Percentiles rank a stretch among this genome's conserved stretches.
These are phyloP conservation scores for Amphipyra berbera DNA, from an alignment of 2,888 invertebrate genomes.

Conservation along the genomic window DNA sequence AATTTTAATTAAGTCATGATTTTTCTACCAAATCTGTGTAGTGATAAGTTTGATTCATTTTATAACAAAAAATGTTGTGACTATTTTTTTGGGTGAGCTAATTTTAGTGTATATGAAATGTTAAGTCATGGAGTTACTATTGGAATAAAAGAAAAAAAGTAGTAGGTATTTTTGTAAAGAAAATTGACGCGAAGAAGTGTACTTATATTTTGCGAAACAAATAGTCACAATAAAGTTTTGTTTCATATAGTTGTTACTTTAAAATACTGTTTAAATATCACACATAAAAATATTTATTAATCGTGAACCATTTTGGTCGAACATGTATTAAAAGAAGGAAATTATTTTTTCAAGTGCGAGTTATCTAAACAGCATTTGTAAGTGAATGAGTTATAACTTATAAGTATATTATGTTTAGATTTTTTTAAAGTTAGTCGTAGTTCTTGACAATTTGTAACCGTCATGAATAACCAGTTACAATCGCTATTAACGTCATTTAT, in stretches of 20 bases:
- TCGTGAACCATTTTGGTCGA: conserved; percentile 7
- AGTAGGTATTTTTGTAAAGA: conserved; percentile 41
- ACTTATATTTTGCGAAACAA: conserved; percentile 54
- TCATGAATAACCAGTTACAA: conserved; percentile 45
- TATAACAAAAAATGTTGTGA: conserved; percentile 70
- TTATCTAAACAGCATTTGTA: conserved; percentile 39
- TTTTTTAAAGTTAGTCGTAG: conserved; percentile 43
- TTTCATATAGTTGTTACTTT: conserved; percentile 33
- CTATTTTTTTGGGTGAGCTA: conserved; percentile 56
- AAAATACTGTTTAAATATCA: conserved; percentile 34
- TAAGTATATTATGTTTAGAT: conserved; percentile 42
- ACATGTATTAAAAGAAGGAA: conserved; percentile 11
- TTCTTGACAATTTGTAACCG: conserved; percentile 43
- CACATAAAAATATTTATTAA: conserved; percentile 48
- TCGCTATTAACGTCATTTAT: conserved; percentile 42
- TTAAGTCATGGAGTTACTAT: background rate
- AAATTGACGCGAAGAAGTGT: conserved; percentile 44
- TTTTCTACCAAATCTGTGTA: conserved; percentile 80
- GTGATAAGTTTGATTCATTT: conserved; percentile 66
- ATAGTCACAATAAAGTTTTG: conserved; percentile 69
- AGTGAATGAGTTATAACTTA: conserved; percentile 26
- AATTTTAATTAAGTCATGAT: conserved; percentile 75
- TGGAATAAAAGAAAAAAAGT: conserved; percentile 1
- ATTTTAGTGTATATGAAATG: conserved; percentile 4
- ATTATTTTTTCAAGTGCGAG: background rate